A percentile compares a stretch with the other conserved stretches of the same genome.
Conservation (phyloP, 2,113 vertebrate genomes). For the Phalacrocorax aristotelis region DNA sequence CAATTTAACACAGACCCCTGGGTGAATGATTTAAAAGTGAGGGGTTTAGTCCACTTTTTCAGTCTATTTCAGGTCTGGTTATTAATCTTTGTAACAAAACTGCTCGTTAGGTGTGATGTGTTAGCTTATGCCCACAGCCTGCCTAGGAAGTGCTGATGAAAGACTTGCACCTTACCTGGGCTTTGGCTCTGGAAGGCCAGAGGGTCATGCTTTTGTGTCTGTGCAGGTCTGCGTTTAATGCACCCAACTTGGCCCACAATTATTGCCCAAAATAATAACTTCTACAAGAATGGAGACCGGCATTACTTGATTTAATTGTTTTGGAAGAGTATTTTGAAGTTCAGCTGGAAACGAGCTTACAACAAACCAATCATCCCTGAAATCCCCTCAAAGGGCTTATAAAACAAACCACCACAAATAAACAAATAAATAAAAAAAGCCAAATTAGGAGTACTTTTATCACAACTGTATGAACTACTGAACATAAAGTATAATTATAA, state of each 20-base stretch:
- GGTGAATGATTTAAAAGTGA: not conserved
- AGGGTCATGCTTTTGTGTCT: not conserved
- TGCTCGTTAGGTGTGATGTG: not conserved
- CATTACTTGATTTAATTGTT: conserved; percentile 10
- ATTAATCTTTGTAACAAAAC: not conserved
- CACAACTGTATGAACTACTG: not conserved
- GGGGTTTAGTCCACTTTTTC: not conserved
- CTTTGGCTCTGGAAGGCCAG: not conserved
- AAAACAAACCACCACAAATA: not conserved
- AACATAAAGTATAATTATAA: not conserved
- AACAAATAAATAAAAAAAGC: not conserved
- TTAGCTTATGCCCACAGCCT: not conserved
- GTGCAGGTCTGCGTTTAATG: not conserved
- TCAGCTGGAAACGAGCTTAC: not conserved
- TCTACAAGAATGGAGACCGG: not conserved
- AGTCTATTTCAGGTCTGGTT: not conserved
- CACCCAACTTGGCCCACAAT: not conserved
- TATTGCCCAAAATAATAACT: not conserved
- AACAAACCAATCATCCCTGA: not conserved
- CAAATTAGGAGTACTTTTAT: not conserved
- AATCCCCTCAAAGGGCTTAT: not conserved
- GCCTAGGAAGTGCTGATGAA: fast-evolving
- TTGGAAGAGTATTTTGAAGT: not conserved
- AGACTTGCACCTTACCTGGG: not conserved
- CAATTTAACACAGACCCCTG: not conserved